A percentile compares a stretch with the other conserved stretches of the same genome.
phyloP scores from a whole-genome alignment of 2,888 invertebrate genomes.

The Blastobasis adustella region DNA sequence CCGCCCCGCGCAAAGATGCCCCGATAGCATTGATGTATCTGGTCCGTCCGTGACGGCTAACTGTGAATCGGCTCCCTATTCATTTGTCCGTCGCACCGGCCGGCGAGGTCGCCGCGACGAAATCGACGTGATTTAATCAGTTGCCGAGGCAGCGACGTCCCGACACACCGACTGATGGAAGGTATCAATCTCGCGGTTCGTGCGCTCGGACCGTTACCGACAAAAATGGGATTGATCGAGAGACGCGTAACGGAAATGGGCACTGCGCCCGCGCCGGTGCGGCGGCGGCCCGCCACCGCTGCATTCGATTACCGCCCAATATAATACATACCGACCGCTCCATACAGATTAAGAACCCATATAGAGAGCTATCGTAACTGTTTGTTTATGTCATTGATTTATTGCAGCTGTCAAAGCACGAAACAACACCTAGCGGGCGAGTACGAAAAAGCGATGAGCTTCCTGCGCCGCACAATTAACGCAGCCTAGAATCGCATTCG shows the following conservation, averaged over 20 bases:
- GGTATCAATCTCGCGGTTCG: constrained; percentile 68
- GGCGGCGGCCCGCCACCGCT: constrained; percentile 60
- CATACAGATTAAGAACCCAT: constrained; percentile 36
- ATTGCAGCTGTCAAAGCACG: constrained; percentile 24
- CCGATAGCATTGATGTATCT: constrained; percentile 40
- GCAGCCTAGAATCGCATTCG: too few species aligned
- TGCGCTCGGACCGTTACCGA: constrained; percentile 65
- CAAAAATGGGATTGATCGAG: constrained; percentile 59
- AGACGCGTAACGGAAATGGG: constrained; percentile 67
- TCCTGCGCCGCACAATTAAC: constrained; percentile 7
- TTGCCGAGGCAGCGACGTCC: constrained; percentile 53
- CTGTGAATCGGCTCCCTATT: constrained; percentile 49
- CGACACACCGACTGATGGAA: constrained; percentile 62
- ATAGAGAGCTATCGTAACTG: constrained; percentile 27
- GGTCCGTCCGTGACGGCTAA: constrained; percentile 57
- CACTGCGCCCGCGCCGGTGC: constrained; percentile 53
- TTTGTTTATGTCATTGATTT: constrained; percentile 27
- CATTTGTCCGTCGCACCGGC: constrained; percentile 41
- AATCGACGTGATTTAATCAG: constrained; percentile 71
- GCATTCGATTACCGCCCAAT: constrained; percentile 56
- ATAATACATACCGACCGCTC: constrained; percentile 16
- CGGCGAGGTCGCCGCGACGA: constrained; percentile 35
- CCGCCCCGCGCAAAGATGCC: constrained; percentile 29
- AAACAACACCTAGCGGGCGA: constrained; percentile 15
- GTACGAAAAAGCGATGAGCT: constrained; percentile 16